Evolutionary conservation across 1,140 invertebrate species (phyloP).

Genomic region (Carposina sasakii): DNA sequence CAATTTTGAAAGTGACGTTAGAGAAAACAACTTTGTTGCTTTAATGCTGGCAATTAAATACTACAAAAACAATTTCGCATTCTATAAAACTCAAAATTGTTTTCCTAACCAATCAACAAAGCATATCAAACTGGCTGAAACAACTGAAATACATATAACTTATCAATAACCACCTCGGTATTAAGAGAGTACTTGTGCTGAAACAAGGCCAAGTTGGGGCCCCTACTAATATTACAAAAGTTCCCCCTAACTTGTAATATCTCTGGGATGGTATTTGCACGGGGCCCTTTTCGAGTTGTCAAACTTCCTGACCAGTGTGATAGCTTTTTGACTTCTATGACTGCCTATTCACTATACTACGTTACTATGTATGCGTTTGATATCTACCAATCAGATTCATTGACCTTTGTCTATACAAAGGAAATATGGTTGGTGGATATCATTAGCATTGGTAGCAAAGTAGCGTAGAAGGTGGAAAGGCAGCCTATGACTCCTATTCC

Average conservation of each 20-base stretch:
- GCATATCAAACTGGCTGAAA: constrained; percentile 30
- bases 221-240: constrained; percentile 57
- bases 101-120: constrained; percentile 29
- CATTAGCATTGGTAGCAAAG: too few species aligned
- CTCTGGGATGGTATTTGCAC: constrained; percentile 19
- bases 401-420: too few species aligned
- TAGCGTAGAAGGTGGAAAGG: too few species aligned
- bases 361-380: too few species aligned
- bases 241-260: constrained; percentile 48
- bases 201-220: constrained; percentile 40
- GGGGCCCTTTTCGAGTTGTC: constrained; percentile 6
- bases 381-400: too few species aligned
- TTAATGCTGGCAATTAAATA: too few species aligned
- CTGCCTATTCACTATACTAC: too few species aligned
- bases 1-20: too few species aligned
- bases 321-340: too few species aligned
- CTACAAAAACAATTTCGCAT: constrained; percentile 15
- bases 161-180: constrained; percentile 30
- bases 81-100: constrained; percentile 30
- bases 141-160: constrained; percentile 25
- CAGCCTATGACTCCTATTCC: too few species aligned
- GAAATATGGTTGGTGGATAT: too few species aligned
- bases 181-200: constrained; percentile 32
- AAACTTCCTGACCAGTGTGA: constrained; percentile 9
- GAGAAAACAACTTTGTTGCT: too few species aligned